Conservation (phyloP, 2,113 vertebrate species). For the Paramisgurnus dabryanus region DNA sequence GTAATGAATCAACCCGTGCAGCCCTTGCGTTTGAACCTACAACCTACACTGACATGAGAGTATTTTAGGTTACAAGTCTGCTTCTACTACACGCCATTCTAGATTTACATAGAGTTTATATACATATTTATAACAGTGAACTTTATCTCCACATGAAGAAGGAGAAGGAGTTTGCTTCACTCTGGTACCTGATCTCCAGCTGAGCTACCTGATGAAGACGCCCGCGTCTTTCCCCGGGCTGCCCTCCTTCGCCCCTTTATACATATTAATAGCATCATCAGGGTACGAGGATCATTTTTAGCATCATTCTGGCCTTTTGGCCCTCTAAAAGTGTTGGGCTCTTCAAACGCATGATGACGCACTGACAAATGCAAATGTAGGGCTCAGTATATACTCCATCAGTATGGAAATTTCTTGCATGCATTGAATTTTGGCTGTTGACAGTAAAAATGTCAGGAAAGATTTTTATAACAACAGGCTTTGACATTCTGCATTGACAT, state of each 20-base stretch:
- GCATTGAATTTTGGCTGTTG: constrained; percentile 12
- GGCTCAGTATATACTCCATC: background rate
- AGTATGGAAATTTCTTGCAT: background rate
- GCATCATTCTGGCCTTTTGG: constrained; percentile 39
- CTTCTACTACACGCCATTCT: background rate
- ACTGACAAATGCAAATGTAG: background rate
- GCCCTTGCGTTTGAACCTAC: background rate
- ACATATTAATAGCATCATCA: constrained; percentile 65
- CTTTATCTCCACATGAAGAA: constrained; percentile 7
- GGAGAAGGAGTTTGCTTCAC: constrained; percentile 29
- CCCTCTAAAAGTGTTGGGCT: background rate
- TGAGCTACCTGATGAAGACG: constrained; percentile 56
- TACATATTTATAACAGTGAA: background rate
- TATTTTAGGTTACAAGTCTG: background rate
- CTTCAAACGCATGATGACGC: background rate
- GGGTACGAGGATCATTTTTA: constrained; percentile 38
- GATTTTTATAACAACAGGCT: background rate
- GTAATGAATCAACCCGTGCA: background rate
- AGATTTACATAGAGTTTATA: background rate
- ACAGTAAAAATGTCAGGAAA: constrained; percentile 18
- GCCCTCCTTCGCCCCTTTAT: constrained; percentile 54
- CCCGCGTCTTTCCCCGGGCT: constrained; percentile 54
- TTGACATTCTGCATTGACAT: constrained; percentile 11
- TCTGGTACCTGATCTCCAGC: constrained; percentile 57
- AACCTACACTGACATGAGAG: background rate